Evolutionary conservation across 2,113 vertebrate species (phyloP).

Genomic region (Anguilla japonica): DNA sequence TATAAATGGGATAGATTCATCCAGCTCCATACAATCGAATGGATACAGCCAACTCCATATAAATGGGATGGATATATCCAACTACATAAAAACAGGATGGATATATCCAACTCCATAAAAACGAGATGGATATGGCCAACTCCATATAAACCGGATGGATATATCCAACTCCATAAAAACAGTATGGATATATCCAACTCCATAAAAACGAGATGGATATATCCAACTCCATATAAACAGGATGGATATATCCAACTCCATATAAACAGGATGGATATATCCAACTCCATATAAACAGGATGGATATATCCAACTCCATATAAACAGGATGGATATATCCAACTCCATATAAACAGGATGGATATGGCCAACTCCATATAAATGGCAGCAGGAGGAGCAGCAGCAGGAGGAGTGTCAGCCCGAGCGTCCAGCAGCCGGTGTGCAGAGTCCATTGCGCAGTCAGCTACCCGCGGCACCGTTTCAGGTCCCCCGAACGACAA

Average conservation of each 20-base stretch:
- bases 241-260: not conserved
- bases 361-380: not conserved
- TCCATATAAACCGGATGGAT: too few species aligned
- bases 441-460: not conserved
- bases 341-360: not conserved
- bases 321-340: not conserved
- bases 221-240: not conserved
- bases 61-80: not conserved
- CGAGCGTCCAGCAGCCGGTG: not conserved
- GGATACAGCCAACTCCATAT: not conserved
- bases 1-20: too few species aligned
- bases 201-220: not conserved
- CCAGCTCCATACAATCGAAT: too few species aligned
- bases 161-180: too few species aligned
- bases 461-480: not conserved
- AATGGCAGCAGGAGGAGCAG: not conserved
- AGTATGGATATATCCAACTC: too few species aligned
- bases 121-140: too few species aligned
- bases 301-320: not conserved
- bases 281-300: not conserved
- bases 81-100: not conserved
- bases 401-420: not conserved
- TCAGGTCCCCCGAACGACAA: not conserved
- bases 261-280: not conserved
- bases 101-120: not conserved